phyloP scores from a whole-genome alignment of 2,888 invertebrate genomes.

The Folsomia manolachei region DNA sequence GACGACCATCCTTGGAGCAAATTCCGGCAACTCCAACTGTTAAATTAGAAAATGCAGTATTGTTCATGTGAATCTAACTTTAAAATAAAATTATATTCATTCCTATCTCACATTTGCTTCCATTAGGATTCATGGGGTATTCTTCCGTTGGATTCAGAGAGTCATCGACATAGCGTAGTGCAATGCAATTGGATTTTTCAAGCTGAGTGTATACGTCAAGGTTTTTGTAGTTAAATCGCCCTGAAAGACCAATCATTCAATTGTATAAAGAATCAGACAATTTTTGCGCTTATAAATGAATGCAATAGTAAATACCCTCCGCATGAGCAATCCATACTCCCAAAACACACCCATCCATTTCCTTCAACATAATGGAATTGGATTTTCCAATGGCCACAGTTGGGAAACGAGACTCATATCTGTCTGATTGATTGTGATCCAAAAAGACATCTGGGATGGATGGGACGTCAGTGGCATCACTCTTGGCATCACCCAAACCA shows the following conservation, averaged over 20 bases:
- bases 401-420: constrained; percentile 80
- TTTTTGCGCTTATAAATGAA: not conserved
- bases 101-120: constrained; percentile 64
- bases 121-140: constrained; percentile 95
- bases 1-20: constrained; percentile 85
- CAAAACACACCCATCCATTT: constrained; percentile 83
- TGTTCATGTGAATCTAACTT: too few species aligned
- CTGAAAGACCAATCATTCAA: constrained; percentile 52
- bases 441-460: constrained; percentile 65
- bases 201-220: constrained; percentile 53
- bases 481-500: constrained; percentile 31
- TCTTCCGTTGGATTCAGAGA: constrained; percentile 67
- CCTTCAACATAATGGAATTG: constrained; percentile 78
- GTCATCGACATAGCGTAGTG: constrained; percentile 83
- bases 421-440: constrained; percentile 81
- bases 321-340: constrained; percentile 97
- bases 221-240: constrained; percentile 58
- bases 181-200: constrained; percentile 63
- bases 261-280: not conserved
- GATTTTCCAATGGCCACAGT: constrained; percentile 71
- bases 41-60: constrained; percentile 49
- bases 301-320: constrained; percentile 65
- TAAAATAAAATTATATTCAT: constrained; percentile 28
- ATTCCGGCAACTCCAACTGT: constrained; percentile 85
- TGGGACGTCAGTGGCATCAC: constrained; percentile 48